Evolutionary conservation across 2,888 invertebrate genomes (phyloP).

Genomic region (Chrysolina oricalcia): DNA sequence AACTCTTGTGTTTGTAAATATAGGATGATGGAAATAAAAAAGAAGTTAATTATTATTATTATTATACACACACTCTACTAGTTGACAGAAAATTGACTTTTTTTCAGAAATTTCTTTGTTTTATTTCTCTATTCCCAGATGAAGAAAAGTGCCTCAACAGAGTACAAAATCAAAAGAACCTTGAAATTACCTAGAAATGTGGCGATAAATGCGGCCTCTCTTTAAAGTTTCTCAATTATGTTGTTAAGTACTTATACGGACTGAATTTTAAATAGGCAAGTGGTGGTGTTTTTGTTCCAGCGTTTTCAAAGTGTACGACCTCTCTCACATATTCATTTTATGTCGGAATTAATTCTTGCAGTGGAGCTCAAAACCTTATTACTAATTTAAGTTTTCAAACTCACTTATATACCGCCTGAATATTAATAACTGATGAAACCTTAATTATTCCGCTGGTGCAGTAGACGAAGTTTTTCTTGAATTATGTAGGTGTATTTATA

Average conservation of each 20-base stretch:
- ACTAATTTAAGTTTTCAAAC: slow-evolving; percentile 59
- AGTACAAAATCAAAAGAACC: slow-evolving; percentile 14
- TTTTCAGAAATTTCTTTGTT: no score
- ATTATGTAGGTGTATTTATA: slow-evolving; percentile 5
- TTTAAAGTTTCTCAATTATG: slow-evolving; percentile 65
- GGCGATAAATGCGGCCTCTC: slow-evolving; percentile 56
- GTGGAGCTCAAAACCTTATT: slow-evolving; percentile 57
- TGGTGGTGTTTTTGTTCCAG: slow-evolving; percentile 31
- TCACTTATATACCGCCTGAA: slow-evolving; percentile 52
- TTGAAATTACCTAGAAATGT: slow-evolving; percentile 21
- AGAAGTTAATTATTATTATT: no score
- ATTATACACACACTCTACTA: no score
- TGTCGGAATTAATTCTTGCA: slow-evolving; percentile 58
- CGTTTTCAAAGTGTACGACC: slow-evolving; percentile 37
- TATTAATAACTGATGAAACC: slow-evolving; percentile 51
- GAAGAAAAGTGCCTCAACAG: background rate
- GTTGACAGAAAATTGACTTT: no score
- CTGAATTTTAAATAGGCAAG: slow-evolving; percentile 62
- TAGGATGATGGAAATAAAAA: no score
- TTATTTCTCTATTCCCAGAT: background rate
- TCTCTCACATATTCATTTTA: slow-evolving; percentile 56
- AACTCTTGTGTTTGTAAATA: no score
- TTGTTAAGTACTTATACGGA: slow-evolving; percentile 62
- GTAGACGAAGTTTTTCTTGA: slow-evolving; percentile 12
- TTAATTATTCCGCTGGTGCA: slow-evolving; percentile 39